Percentiles rank a stretch among this genome's conserved stretches.
Evolutionary conservation across 2,797 vertebrate genomes (phyloP).

Genomic region (Phrynocephalus vlangalii): DNA sequence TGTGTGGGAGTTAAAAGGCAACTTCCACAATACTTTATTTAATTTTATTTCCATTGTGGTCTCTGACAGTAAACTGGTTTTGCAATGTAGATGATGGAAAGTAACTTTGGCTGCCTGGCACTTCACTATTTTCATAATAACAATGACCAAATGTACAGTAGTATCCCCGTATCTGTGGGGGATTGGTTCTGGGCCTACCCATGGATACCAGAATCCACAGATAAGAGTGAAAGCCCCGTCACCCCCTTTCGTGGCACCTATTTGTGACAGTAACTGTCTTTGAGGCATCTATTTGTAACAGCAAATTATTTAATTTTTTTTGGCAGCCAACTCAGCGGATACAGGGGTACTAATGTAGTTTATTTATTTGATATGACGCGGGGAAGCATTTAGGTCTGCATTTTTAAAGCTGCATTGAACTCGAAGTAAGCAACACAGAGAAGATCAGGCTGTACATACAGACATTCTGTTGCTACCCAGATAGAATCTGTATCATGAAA

Average conservation of each 20-base stretch:
- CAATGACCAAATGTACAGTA: neutral
- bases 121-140: neutral
- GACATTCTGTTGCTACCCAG: neutral
- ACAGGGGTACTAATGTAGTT: too few relatives aligned
- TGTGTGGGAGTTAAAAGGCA: neutral
- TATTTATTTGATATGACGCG: neutral
- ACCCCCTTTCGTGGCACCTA: too few relatives aligned
- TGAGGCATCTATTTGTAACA: too few relatives aligned
- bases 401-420: neutral
- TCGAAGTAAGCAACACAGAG: neutral
- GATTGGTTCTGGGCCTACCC: too few relatives aligned
- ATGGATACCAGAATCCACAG: too few relatives aligned
- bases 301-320: too few relatives aligned
- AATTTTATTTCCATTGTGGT: neutral
- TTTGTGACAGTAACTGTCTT: too few relatives aligned
- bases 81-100: neutral
- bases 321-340: too few relatives aligned
- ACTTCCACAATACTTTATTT: neutral
- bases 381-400: neutral
- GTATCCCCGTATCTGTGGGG: too few relatives aligned
- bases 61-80: neutral
- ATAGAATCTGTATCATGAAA: neutral
- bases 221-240: too few relatives aligned
- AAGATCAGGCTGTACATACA: slow-evolving; percentile 8
- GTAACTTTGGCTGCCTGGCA: neutral